phyloP scores from a whole-genome alignment of 2,888 invertebrate genomes.

The Crematogaster levior region DNA sequence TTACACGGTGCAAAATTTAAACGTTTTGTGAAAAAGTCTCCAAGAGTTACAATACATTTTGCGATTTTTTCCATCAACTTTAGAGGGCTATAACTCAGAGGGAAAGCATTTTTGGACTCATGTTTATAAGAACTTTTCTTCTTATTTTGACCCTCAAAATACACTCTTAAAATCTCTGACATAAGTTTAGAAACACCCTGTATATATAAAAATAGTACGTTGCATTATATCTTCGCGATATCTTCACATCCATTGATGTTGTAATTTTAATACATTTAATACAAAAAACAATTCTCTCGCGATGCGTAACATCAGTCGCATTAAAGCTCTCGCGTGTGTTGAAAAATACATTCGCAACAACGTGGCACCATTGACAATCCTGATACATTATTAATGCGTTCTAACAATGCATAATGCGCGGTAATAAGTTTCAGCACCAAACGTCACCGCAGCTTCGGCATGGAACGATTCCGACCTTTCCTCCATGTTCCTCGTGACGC shows the following conservation, averaged over 20 bases:
- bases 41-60: too few relatives aligned
- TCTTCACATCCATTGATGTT: neutral
- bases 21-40: too few relatives aligned
- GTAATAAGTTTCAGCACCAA: neutral
- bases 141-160: too few relatives aligned
- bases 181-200: too few relatives aligned
- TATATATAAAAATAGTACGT: too few relatives aligned
- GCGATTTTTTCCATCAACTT: too few relatives aligned
- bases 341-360: slow-evolving; percentile 4
- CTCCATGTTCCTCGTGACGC: neutral
- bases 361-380: neutral
- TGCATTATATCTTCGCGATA: neutral
- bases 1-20: too few relatives aligned
- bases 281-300: too few relatives aligned
- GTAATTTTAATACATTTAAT: neutral
- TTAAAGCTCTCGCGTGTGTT: neutral
- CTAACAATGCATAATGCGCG: slow-evolving; percentile 18
- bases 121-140: too few relatives aligned
- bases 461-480: slow-evolving; percentile 13
- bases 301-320: neutral
- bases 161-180: too few relatives aligned
- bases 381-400: slow-evolving; percentile 29
- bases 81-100: too few relatives aligned
- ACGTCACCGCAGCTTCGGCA: slow-evolving; percentile 11
- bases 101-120: too few relatives aligned